A percentile compares a stretch with the other conserved stretches of the same genome.
These are phyloP conservation scores for Stegodyphus dumicola DNA, from an alignment of 1,140 invertebrate species.

Conservation along the genomic window DNA sequence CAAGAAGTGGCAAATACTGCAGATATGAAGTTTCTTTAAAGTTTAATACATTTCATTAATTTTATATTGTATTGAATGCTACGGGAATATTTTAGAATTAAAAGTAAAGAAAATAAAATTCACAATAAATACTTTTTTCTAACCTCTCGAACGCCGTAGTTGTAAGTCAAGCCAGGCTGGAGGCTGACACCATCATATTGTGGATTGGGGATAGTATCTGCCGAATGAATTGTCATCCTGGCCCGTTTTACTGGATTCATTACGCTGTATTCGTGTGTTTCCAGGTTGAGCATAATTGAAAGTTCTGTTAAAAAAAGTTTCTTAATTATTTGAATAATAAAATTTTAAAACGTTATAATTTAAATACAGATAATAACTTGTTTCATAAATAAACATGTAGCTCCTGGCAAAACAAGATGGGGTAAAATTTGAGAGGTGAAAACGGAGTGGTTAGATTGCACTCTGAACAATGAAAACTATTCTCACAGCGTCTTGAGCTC, in stretches of 20 bases:
- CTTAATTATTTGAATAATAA: too few relatives aligned
- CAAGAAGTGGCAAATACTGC: too few relatives aligned
- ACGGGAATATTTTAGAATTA: not conserved
- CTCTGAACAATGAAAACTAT: too few relatives aligned
- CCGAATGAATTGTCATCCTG: constrained; percentile 41
- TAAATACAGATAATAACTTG: too few relatives aligned
- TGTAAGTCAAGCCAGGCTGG: constrained; percentile 39
- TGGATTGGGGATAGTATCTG: constrained; percentile 48
- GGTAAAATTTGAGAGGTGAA: too few relatives aligned
- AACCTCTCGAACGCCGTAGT: constrained; percentile 54
- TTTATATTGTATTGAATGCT: not conserved
- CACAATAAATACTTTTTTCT: not conserved
- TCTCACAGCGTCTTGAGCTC: too few relatives aligned
- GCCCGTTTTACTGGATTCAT: constrained; percentile 38
- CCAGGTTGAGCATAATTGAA: constrained; percentile 38
- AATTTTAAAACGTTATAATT: too few relatives aligned
- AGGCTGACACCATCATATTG: constrained; percentile 53
- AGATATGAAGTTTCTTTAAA: not conserved
- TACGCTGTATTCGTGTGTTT: constrained; percentile 22
- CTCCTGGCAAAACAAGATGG: too few relatives aligned
- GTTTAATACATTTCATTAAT: not conserved
- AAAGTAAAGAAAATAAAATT: not conserved
- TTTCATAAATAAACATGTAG: too few relatives aligned
- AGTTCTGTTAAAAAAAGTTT: constrained; percentile 14
- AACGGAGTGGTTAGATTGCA: too few relatives aligned